phyloP scores from a whole-genome alignment of 1,140 invertebrate species.

The Hycleus phaleratus region DNA sequence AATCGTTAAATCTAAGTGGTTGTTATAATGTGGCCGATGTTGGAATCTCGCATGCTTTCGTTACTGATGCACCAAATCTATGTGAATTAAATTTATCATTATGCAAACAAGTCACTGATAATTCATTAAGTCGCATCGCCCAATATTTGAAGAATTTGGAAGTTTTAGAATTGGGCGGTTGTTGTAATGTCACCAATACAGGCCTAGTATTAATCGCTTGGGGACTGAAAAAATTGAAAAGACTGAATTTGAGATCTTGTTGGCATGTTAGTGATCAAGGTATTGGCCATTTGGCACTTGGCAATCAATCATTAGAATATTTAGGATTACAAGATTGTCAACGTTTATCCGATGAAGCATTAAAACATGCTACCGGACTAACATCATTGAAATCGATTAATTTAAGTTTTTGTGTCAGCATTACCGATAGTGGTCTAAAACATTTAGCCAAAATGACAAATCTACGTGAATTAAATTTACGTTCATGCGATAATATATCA shows the following conservation, averaged over 20 bases:
- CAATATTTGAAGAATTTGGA: constrained; percentile 82
- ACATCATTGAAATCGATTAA: constrained; percentile 78
- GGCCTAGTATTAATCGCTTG: constrained; percentile 78
- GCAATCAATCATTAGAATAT: constrained; percentile 66
- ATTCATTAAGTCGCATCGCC: constrained; percentile 72
- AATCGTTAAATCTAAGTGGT: constrained; percentile 82
- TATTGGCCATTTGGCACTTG: constrained; percentile 76
- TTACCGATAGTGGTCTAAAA: constrained; percentile 85
- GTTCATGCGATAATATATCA: constrained; percentile 89
- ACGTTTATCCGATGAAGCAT: constrained; percentile 81
- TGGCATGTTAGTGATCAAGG: constrained; percentile 86
- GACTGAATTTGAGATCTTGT: constrained; percentile 82
- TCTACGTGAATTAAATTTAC: constrained; percentile 79
- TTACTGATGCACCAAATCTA: constrained; percentile 61
- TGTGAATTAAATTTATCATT: constrained; percentile 79
- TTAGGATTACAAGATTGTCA: constrained; percentile 91
- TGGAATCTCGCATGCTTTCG: constrained; percentile 74
- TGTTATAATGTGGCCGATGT: constrained; percentile 85
- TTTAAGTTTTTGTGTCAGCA: constrained; percentile 86
- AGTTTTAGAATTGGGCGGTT: constrained; percentile 81
- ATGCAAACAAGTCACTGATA: constrained; percentile 91
- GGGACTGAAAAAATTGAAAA: constrained; percentile 74
- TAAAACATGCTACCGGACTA: constrained; percentile 75
- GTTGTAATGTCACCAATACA: constrained; percentile 81
- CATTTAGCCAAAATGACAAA: constrained; percentile 77